Evolutionary conservation across 64 coral and sea anemone species (phyloP), one percentile per base, ranked within the genome.

Genomic region (Porites lutea): DNA sequence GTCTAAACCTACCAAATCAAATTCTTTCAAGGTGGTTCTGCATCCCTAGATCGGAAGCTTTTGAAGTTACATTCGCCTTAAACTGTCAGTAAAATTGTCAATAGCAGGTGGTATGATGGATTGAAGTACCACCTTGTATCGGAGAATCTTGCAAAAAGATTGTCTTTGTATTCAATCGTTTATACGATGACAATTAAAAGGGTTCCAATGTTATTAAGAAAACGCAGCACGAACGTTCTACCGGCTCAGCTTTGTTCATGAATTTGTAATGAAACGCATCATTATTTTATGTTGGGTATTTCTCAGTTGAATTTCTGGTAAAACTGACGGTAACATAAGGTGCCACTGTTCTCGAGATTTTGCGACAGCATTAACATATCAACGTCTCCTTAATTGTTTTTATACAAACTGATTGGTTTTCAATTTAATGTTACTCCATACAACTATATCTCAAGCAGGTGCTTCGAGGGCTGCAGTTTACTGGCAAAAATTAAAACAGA

Each of bases 371-470:
- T 82, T 82, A 82, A n/a, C 79, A 65, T 16, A 14, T 16, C 63
- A 12, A 18, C 65, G 79, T 66, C 16, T 47, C 59, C 79, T 65
- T 47, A 65, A 82, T 65, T 82, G 60, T 15, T 65, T 61, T 19
- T 45, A 48, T 19, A 82, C 43, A 48, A 82, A 65, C 37, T 82
- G 59, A 82, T 82, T 65, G 59, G 79, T 48, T 46, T 64, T 65
- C 79, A 65, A 82, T 37, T 80, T 60, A 60, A 44, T 60, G 59
- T 82, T 37, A 37, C 27, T 82, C 37, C 47, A 13, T 47, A n/a
- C 75, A 76, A 76, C 48, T 76, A 76, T 50, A 76, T 52, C 46
- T 13, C 13, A 16, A 7, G 15, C 73, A 78, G 75, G 50, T 78
- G 75, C 19, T 78, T 55, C 52, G 5, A 14, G 16, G 9, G 58